Evolutionary conservation across 2,797 vertebrate species (phyloP).

Genomic region (Micropoecilia bifurca): DNA sequence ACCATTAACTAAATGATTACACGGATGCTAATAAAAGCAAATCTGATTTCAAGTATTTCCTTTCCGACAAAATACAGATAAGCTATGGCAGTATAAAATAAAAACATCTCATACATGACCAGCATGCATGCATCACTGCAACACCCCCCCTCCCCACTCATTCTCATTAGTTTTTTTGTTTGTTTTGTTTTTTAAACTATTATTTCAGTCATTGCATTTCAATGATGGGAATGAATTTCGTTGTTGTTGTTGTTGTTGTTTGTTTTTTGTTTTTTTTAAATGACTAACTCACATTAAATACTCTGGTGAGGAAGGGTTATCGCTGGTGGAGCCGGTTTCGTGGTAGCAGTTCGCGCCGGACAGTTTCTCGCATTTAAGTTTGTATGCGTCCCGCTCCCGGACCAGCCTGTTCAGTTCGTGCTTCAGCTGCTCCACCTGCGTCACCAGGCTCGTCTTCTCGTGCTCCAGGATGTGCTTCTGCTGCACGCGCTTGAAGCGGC

Average conservation of each 20-base stretch:
- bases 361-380: constrained; percentile 98
- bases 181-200: constrained; percentile 2
- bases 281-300: constrained; percentile 90
- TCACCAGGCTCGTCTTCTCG: constrained; percentile 94
- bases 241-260: no score
- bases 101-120: constrained; percentile 95
- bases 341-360: constrained; percentile 89
- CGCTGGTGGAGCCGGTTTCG: constrained; percentile 94
- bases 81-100: constrained; percentile 84
- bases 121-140: constrained; percentile 94
- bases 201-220: constrained; percentile 41
- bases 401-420: constrained; percentile 93
- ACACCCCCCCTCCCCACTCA: constrained; percentile 19
- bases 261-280: not conserved
- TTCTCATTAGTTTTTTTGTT: constrained; percentile 24
- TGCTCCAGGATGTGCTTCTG: constrained; percentile 97
- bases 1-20: constrained; percentile 56
- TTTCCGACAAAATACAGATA: constrained; percentile 87
- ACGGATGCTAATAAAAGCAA: constrained; percentile 58
- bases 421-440: constrained; percentile 97
- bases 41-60: constrained; percentile 83
- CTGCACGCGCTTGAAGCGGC: constrained; percentile 96
- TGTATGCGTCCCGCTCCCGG: constrained; percentile 97
- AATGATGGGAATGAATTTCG: constrained; percentile 22
- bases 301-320: constrained; percentile 95